phyloP scores from a whole-genome alignment of 2,797 vertebrate species.

The Adelosebastes latens region DNA sequence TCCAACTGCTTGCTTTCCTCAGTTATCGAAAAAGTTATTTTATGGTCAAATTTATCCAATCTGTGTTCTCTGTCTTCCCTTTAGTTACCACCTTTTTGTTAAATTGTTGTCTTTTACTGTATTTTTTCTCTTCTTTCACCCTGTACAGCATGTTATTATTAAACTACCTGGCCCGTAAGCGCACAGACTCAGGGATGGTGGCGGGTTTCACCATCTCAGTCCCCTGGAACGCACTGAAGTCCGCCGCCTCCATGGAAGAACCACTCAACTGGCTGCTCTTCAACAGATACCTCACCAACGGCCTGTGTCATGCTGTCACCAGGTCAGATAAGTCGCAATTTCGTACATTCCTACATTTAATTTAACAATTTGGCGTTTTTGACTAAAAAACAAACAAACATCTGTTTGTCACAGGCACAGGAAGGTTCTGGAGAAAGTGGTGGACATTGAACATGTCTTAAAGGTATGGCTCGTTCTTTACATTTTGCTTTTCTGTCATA shows the following conservation, averaged over 20 bases:
- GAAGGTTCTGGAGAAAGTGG: slow-evolving; percentile 80
- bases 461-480: slow-evolving; percentile 70
- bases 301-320: slow-evolving; percentile 70
- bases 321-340: slow-evolving; percentile 54
- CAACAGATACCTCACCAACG: slow-evolving; percentile 78
- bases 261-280: slow-evolving; percentile 88
- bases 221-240: slow-evolving; percentile 84
- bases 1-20: background rate
- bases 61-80: background rate
- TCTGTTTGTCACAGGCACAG: slow-evolving; percentile 79
- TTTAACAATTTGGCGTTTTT: background rate
- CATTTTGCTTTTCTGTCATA: background rate
- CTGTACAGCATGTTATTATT: slow-evolving; percentile 83
- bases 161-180: slow-evolving; percentile 84
- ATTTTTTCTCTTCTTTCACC: background rate
- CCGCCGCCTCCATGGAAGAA: slow-evolving; percentile 80
- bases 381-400: background rate
- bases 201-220: slow-evolving; percentile 85
- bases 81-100: background rate
- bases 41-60: background rate
- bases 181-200: slow-evolving; percentile 70
- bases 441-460: slow-evolving; percentile 83
- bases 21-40: no score
- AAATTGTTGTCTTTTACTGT: background rate
- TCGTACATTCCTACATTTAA: background rate